A percentile compares a stretch with the other conserved stretches of the same genome.
These are phyloP conservation scores for Peribatodes rhomboidaria DNA, from an alignment of 2,888 invertebrate genomes.

Conservation along the genomic window DNA sequence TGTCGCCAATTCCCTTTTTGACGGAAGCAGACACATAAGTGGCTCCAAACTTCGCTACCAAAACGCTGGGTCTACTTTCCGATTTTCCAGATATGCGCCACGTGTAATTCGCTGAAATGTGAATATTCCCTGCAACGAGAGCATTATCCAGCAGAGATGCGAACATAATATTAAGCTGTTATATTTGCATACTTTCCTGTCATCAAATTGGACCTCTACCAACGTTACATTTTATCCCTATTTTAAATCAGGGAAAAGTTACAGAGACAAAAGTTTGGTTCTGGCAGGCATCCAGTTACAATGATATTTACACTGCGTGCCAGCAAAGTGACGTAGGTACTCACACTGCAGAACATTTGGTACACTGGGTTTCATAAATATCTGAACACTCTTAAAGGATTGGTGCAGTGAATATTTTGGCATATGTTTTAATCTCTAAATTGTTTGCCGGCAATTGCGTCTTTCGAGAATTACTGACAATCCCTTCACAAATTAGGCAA, in stretches of 20 bases:
- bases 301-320: slow-evolving; percentile 58
- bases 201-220: slow-evolving; percentile 48
- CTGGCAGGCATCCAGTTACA: slow-evolving; percentile 67
- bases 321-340: slow-evolving; percentile 50
- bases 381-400: slow-evolving; percentile 16
- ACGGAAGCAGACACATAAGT: slow-evolving; percentile 2
- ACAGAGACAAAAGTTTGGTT: slow-evolving; percentile 45
- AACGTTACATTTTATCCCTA: slow-evolving; percentile 46
- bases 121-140: slow-evolving; percentile 17
- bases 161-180: slow-evolving; percentile 9
- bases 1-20: background rate
- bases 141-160: slow-evolving; percentile 15
- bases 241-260: slow-evolving; percentile 45
- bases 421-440: slow-evolving; percentile 7
- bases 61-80: slow-evolving; percentile 15
- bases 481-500: no score
- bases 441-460: no score
- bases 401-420: background rate
- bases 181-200: slow-evolving; percentile 32
- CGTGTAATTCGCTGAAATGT: slow-evolving; percentile 25
- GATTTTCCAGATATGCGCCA: slow-evolving; percentile 11
- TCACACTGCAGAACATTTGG: slow-evolving; percentile 31
- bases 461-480: no score
- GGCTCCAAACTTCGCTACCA: slow-evolving; percentile 19
- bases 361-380: slow-evolving; percentile 25